Evolutionary conservation across 2,797 vertebrate genomes (phyloP).

Genomic region (Enteromius argenteus): DNA sequence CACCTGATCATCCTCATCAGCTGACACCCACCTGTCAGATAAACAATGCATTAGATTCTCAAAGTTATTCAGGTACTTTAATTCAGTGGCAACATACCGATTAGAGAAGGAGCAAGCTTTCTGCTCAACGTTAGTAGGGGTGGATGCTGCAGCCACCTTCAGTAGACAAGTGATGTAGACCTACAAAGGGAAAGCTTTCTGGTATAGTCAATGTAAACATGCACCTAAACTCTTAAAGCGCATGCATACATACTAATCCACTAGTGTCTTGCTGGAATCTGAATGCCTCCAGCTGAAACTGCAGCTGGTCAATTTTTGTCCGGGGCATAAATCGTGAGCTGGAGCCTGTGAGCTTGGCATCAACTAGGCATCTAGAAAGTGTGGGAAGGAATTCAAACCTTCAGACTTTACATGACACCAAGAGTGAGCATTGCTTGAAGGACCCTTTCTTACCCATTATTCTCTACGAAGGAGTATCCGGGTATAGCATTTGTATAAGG

Average conservation of each 20-base stretch:
- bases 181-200: conserved; percentile 55
- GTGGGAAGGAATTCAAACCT: accelerated
- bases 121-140: conserved; percentile 37
- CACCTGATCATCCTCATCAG: conserved; percentile 55
- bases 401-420: background rate
- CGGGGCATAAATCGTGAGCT: conserved; percentile 68
- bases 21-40: conserved; percentile 69
- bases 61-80: background rate
- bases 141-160: conserved; percentile 63
- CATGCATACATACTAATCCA: conserved; percentile 57
- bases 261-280: conserved; percentile 65
- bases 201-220: background rate
- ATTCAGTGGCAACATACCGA: conserved; percentile 58
- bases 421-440: background rate
- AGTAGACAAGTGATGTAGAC: conserved; percentile 77
- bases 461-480: conserved; percentile 51
- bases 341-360: conserved; percentile 69
- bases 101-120: conserved; percentile 75
- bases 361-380: conserved; percentile 50
- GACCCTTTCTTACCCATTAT: conserved; percentile 40
- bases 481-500: conserved; percentile 54
- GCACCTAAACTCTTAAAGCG: background rate
- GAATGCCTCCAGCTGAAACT: conserved; percentile 76
- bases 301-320: conserved; percentile 59
- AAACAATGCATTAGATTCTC: no score